phyloP scores from a whole-genome alignment of 64 coral and sea anemone species.

The Acropora yongei region DNA sequence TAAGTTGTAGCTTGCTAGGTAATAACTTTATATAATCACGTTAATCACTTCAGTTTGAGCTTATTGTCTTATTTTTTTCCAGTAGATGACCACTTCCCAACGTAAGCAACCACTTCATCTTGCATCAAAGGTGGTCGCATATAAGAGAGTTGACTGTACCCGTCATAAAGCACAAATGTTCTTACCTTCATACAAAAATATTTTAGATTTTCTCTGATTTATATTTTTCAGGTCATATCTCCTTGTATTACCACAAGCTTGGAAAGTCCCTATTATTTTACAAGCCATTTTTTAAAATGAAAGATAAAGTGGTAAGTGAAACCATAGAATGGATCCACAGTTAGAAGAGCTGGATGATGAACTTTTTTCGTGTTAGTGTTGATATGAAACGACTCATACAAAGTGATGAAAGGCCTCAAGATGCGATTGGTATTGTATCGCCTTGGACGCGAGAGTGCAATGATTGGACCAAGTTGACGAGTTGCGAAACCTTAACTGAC shows the following conservation, averaged over 20 bases:
- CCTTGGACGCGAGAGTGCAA: slow-evolving; percentile 13
- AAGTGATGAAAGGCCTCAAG: not conserved
- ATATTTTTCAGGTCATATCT: slow-evolving; percentile 42
- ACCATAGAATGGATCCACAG: no score
- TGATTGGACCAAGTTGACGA: no score
- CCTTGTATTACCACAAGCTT: slow-evolving; percentile 23
- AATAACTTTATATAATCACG: not conserved
- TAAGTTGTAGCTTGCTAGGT: not conserved
- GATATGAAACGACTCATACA: slow-evolving; percentile 10
- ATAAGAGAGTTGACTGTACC: slow-evolving; percentile 10
- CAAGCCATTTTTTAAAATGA: slow-evolving; percentile 14
- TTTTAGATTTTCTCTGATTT: slow-evolving; percentile 27
- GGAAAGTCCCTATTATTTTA: slow-evolving; percentile 32
- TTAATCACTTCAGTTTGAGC: slow-evolving; percentile 11
- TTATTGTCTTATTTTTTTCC: not conserved
- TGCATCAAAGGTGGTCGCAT: slow-evolving; percentile 33
- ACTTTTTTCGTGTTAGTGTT: not conserved
- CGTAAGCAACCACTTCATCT: slow-evolving; percentile 20
- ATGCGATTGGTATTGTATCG: slow-evolving; percentile 27
- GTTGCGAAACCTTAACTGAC: slow-evolving; percentile 1
- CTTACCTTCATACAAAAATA: slow-evolving; percentile 28
- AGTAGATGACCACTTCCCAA: slow-evolving; percentile 28
- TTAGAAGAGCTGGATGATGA: no score
- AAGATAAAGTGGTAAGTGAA: slow-evolving; percentile 1
- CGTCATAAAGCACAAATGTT: slow-evolving; percentile 18